Evolutionary conservation across 2,888 invertebrate genomes (phyloP).

Genomic region (Trichogramma evanescens): DNA sequence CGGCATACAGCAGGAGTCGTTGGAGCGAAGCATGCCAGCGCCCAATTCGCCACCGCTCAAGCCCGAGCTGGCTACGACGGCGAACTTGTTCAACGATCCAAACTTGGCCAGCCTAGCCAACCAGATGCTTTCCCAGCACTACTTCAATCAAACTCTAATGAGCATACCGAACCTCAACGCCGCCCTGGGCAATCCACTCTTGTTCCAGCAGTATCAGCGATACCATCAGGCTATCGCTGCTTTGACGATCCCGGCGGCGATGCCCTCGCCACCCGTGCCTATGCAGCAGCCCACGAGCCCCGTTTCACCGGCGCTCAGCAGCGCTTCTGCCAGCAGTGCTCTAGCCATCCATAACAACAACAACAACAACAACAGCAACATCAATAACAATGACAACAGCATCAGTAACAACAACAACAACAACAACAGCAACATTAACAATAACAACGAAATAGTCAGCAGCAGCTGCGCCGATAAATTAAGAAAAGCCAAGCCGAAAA

Average conservation of each 20-base stretch:
- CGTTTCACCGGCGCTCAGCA: slow-evolving; percentile 41
- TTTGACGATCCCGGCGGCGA: neutral
- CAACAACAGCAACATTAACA: slow-evolving; percentile 37
- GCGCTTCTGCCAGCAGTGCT: slow-evolving; percentile 34
- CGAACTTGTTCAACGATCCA: no score
- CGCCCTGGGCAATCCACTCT: no score
- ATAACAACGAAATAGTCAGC: slow-evolving; percentile 41
- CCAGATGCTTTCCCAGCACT: no score
- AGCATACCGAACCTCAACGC: no score
- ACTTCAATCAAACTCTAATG: no score
- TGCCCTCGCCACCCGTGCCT: slow-evolving; percentile 51
- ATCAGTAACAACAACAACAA: slow-evolving; percentile 47
- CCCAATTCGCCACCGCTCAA: no score
- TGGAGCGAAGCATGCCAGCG: no score
- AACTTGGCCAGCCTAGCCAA: no score
- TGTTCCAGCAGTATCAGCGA: no score
- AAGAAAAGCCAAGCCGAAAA: slow-evolving; percentile 44
- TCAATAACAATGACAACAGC: slow-evolving; percentile 41
- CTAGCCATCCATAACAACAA: slow-evolving; percentile 28
- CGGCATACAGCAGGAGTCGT: no score
- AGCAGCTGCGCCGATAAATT: slow-evolving; percentile 48
- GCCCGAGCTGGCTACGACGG: no score
- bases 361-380: slow-evolving; percentile 29
- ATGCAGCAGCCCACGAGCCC: slow-evolving; percentile 38
- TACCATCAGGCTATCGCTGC: no score